Evolutionary conservation across 2,113 vertebrate genomes (phyloP).

Genomic region (Pachypanchax playfairii): DNA sequence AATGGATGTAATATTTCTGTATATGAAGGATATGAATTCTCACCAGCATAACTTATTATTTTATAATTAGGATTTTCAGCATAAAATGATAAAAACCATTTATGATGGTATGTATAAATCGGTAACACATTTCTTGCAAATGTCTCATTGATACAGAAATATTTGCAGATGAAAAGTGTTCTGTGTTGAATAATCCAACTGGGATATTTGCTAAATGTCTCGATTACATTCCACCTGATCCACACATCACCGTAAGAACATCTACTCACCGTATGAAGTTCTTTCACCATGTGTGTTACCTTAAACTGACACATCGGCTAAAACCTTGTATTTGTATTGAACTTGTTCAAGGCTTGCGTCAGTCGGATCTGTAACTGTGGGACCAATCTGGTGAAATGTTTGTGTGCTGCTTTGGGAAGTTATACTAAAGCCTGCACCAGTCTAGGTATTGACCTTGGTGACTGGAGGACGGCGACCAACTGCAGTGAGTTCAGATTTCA

Average conservation of each 20-base stretch:
- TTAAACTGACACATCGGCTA: too few species aligned
- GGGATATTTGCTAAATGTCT: constrained; percentile 83
- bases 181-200: constrained; percentile 64
- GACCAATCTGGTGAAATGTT: constrained; percentile 37
- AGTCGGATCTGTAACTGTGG: constrained; percentile 67
- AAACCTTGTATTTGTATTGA: too few species aligned
- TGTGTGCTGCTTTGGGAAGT: constrained; percentile 73
- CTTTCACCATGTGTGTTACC: background rate
- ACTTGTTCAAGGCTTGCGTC: constrained; percentile 68
- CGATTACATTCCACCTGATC: constrained; percentile 67
- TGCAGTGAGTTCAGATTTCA: constrained; percentile 70
- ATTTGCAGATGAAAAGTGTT: constrained; percentile 80
- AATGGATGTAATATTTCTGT: background rate
- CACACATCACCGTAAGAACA: constrained; percentile 68
- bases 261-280: background rate
- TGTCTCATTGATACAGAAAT: constrained; percentile 66
- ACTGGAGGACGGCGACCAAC: constrained; percentile 72
- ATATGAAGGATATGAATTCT: too few species aligned
- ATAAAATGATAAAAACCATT: too few species aligned
- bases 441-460: constrained; percentile 62
- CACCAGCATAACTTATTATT: too few species aligned
- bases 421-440: constrained; percentile 76
- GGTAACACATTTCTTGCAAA: background rate
- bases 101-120: too few species aligned
- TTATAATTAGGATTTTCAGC: too few species aligned